Evolutionary conservation across 2,888 invertebrate genomes (phyloP).

Genomic region (Leucophora obtusa): DNA sequence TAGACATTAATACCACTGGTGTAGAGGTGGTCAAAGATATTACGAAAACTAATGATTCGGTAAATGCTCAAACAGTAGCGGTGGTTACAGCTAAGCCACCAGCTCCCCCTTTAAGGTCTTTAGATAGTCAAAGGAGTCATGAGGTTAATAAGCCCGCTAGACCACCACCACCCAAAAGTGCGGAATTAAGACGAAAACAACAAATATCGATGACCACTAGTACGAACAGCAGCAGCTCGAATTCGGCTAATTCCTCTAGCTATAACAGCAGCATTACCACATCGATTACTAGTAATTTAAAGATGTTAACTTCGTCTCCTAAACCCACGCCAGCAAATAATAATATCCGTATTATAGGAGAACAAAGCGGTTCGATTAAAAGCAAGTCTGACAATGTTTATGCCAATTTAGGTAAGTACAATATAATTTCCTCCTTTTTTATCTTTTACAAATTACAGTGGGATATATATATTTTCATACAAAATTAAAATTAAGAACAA

Average conservation of each 20-base stretch:
- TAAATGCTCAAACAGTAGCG: constrained; percentile 75
- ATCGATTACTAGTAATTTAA: constrained; percentile 37
- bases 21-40: constrained; percentile 87
- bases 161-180: constrained; percentile 87
- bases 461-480: neutral
- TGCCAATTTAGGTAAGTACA: constrained; percentile 86
- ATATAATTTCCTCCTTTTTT: constrained; percentile 13
- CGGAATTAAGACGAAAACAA: constrained; percentile 82
- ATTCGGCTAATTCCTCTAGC: constrained; percentile 53
- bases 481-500: no score
- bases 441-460: neutral
- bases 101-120: constrained; percentile 85
- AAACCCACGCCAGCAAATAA: constrained; percentile 66
- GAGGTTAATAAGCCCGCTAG: constrained; percentile 83
- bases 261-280: constrained; percentile 37
- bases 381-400: constrained; percentile 84
- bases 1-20: constrained; percentile 89
- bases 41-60: constrained; percentile 77
- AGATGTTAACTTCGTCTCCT: constrained; percentile 59
- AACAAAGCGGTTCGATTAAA: constrained; percentile 74
- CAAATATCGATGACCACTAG: constrained; percentile 74
- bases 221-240: constrained; percentile 59
- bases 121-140: constrained; percentile 75
- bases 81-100: constrained; percentile 82
- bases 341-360: constrained; percentile 54